Conservation (phyloP, 2,797 vertebrate genomes). For the Borostomias antarcticus region DNA sequence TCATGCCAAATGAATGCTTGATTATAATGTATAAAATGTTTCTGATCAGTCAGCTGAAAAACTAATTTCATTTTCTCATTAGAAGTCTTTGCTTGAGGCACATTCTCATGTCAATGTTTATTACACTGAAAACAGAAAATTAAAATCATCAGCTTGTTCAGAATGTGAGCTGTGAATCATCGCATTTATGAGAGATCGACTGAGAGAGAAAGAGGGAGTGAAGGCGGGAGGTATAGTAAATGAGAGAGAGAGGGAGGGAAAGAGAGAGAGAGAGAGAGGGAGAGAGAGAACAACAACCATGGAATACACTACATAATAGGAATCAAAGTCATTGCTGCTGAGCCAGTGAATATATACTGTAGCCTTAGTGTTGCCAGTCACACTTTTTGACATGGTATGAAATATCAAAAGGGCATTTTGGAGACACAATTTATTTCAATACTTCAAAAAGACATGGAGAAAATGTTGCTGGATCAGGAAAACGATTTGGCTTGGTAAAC, state of each 20-base stretch:
- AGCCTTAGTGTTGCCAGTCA: conserved; percentile 74
- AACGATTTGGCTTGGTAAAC: conserved; percentile 29
- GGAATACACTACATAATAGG: conserved; percentile 68
- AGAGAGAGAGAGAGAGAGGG: conserved; percentile 18
- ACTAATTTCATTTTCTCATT: conserved; percentile 99
- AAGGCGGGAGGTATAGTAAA: background rate
- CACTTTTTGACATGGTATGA: conserved; percentile 66
- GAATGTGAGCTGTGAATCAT: conserved; percentile 78
- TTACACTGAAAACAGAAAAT: conserved; percentile 96
- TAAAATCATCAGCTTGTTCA: conserved; percentile 93
- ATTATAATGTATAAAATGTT: conserved; percentile 99
- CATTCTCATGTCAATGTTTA: conserved; percentile 97
- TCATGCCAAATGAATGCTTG: conserved; percentile 91
- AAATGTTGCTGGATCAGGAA: background rate
- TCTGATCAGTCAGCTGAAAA: conserved; percentile 99
- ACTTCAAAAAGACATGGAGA: background rate
- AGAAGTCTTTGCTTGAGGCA: conserved; percentile 87
- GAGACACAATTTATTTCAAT: conserved; percentile 32
- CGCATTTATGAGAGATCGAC: conserved; percentile 64
- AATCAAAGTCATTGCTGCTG: conserved; percentile 73
- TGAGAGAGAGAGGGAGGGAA: conserved; percentile 10
- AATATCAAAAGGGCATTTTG: conserved; percentile 43
- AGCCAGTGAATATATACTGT: conserved; percentile 70
- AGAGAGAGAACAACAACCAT: conserved; percentile 53
- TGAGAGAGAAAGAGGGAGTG: conserved; percentile 12